Evolutionary conservation across 2,113 vertebrate genomes (phyloP), one percentile per base, ranked within the genome.

Genomic region (Echinops telfairi): DNA sequence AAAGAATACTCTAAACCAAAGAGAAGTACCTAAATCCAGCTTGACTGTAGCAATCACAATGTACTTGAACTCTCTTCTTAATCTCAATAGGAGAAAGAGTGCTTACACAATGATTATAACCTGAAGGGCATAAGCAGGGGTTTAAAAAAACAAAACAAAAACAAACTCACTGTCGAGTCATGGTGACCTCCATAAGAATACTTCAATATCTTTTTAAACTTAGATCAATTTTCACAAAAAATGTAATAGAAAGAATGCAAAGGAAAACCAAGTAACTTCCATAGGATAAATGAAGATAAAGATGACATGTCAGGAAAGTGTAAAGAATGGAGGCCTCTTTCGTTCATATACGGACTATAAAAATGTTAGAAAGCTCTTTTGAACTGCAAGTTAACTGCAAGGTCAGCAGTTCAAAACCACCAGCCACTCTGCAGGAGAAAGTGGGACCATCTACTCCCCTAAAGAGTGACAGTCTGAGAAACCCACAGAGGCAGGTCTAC

Each of bases 191-290:
- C 12, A 53, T 53, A 33, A 62, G 57, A 73, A 12, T 20, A 84
- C 19, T 83, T 77, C 29, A 68, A 62, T 8, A 47, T 2, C 17
- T 38, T 8, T 60, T 53, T 47, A 66, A 36, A 11, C 76, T 57
- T 75, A 73, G 53, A 47, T 83, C 79, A 29, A 73, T 33, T 47
- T 77, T 20, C 53, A 73, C 23, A 36, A 66, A 66, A 86, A 15
- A 57, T n/a, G 73, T 53, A 29, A 78, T 5, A 47, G 31, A 92
- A 66, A 53, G 82, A 15, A 57, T 38, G 77, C 43, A 29, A 78
- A 3, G 38, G 31, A 92, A 83, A 95, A 81, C 71, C 53, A 89
- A 58, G n/a, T 33, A 86, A 84, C 71, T n/a, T 71, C 57, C 77
- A 6, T 16, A 43, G 47, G 68, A 85, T 60, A 88, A 88, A 95